phyloP scores from a whole-genome alignment of 2,888 invertebrate species.

The Ypsolopha scabrella region DNA sequence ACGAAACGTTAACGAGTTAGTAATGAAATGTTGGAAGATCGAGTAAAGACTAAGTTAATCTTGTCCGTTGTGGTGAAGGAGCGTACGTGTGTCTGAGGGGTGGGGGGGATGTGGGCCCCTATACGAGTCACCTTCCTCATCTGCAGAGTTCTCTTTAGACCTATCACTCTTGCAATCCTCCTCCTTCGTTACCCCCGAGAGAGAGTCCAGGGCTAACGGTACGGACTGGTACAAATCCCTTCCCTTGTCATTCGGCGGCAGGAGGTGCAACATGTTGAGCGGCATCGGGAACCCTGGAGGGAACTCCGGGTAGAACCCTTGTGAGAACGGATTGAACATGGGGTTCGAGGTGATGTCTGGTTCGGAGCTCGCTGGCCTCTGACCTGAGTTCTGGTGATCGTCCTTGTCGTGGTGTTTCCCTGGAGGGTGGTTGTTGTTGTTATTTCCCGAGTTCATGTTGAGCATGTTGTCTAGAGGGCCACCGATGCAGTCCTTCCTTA shows the following conservation, averaged over 20 bases:
- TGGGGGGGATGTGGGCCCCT: conserved; percentile 61
- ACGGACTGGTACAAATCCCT: conserved; percentile 72
- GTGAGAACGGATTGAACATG: conserved; percentile 82
- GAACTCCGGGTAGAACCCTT: conserved; percentile 88
- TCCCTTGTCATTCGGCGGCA: conserved; percentile 84
- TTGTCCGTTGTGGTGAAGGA: conserved; percentile 84
- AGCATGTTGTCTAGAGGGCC: conserved; percentile 84
- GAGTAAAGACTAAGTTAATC: conserved; percentile 63
- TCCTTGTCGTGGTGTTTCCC: conserved; percentile 71
- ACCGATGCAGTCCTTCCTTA: conserved; percentile 89
- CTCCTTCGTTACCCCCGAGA: conserved; percentile 65
- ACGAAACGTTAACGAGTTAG: neutral
- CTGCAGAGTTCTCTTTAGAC: conserved; percentile 73
- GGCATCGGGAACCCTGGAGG: conserved; percentile 85
- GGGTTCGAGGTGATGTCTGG: conserved; percentile 74
- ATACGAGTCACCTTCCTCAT: conserved; percentile 65
- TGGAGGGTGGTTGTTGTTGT: conserved; percentile 68
- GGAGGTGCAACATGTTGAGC: conserved; percentile 85
- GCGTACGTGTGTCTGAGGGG: conserved; percentile 73
- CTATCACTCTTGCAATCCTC: conserved; percentile 76
- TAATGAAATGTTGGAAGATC: conserved; percentile 8
- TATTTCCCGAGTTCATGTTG: conserved; percentile 72
- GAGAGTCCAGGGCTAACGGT: conserved; percentile 69
- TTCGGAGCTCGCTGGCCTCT: conserved; percentile 76
- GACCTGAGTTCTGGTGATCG: conserved; percentile 51